A percentile compares a stretch with the other conserved stretches of the same genome.
Evolutionary conservation across 2,797 vertebrate species (phyloP).

Genomic region (Melanotaenia pygmaea): DNA sequence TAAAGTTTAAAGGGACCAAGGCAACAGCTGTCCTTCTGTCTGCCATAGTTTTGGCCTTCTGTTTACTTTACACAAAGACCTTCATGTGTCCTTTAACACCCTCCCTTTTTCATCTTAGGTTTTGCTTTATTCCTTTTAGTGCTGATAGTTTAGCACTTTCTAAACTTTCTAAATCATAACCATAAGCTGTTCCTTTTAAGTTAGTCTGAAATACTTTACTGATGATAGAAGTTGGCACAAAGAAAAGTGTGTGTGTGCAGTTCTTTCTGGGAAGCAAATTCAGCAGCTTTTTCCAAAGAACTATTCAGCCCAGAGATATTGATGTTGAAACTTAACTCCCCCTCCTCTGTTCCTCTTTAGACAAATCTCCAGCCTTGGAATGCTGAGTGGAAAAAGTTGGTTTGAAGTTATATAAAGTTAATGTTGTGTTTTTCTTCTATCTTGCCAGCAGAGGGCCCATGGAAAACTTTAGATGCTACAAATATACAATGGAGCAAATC

Average conservation of each 20-base stretch:
- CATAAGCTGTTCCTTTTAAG: slow-evolving; percentile 8
- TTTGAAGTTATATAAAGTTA: slow-evolving; percentile 67
- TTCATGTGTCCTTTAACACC: background rate
- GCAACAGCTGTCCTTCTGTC: slow-evolving; percentile 76
- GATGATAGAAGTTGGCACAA: slow-evolving; percentile 45
- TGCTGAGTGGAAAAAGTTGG: slow-evolving; percentile 64
- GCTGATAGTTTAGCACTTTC: background rate
- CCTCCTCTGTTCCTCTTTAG: slow-evolving; percentile 52
- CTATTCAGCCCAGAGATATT: slow-evolving; percentile 35
- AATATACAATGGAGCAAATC: slow-evolving; percentile 71
- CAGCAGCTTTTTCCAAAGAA: slow-evolving; percentile 48
- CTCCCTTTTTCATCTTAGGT: slow-evolving; percentile 15
- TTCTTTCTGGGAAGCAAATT: slow-evolving; percentile 38
- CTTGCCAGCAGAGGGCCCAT: slow-evolving; percentile 83
- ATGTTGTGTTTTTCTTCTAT: slow-evolving; percentile 51
- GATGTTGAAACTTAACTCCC: slow-evolving; percentile 68
- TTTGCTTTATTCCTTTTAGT: slow-evolving; percentile 1
- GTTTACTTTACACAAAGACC: slow-evolving; percentile 69
- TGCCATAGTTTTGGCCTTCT: slow-evolving; percentile 56
- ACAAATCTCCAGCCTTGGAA: slow-evolving; percentile 56
- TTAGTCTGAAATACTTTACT: slow-evolving; percentile 29
- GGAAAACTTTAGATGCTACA: slow-evolving; percentile 29
- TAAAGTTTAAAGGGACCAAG: slow-evolving; percentile 84
- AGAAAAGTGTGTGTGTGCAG: slow-evolving; percentile 30
- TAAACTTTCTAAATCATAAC: slow-evolving; percentile 23